Evolutionary conservation across 2,113 vertebrate genomes (phyloP), one percentile per base, ranked within the genome.

Genomic region (Clupea harengus): DNA sequence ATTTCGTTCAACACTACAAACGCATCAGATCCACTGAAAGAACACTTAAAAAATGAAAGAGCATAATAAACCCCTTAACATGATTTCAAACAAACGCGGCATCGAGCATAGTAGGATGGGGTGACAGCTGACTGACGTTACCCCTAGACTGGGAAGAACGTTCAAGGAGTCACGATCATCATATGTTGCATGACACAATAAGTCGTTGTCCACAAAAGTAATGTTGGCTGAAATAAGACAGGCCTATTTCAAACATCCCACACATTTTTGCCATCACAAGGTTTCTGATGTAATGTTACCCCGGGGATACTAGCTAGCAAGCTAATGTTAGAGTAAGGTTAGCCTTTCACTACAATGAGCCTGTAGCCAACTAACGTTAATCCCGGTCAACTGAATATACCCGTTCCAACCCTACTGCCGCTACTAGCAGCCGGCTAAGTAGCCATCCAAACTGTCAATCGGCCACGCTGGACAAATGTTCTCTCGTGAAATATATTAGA

Each of bases 401-500:
- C 64, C 64, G 64, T 72, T 72, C 64, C 39, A 39, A 39, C 39
- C 52, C 52, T 32, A 72, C 64, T 28, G 28, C 10, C 64, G 64
- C 64, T 11, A 28, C 64, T 72, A 72, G 64, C 64, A 78, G 9
- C 28, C 72, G 39, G 72, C 72, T 78, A 78, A 78, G 28, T 32
- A 17, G 72, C 72, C 72, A 78, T 78, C 9, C 28, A 78, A 78
- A 78, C 64, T 72, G 64, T 72, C 64, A 54, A 54, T 54, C 52
- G 52, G 52, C 52, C 13, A 72, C 64, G 25, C 25, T 39, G 28
- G 5, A 2, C 4, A 39, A 44, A 78, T 78, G 28, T 32, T 78
- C 2, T 15, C 32, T 39, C 9, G 10, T 78, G 11, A 5, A 75
- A 28, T 32, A 20, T 1, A 6, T 60, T 17, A 44, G 10, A 5